These are phyloP conservation scores for Dinocampus coccinellae DNA, from an alignment of 2,888 invertebrate genomes.

Conservation along the genomic window DNA sequence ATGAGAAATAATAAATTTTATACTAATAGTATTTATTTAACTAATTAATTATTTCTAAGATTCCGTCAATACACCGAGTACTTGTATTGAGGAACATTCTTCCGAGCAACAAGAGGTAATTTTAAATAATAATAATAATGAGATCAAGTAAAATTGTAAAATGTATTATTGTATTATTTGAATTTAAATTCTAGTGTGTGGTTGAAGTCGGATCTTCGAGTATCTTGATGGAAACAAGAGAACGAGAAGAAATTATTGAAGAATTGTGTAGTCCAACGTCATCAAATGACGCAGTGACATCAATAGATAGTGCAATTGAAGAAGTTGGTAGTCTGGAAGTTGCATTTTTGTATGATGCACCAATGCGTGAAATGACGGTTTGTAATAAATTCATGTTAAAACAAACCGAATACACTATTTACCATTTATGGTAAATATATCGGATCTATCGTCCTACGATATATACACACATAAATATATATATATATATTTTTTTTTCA, in stretches of 20 bases:
- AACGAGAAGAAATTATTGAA: constrained; percentile 55
- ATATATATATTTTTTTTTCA: not conserved
- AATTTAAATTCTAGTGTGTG: constrained; percentile 56
- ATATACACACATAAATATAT: too few species aligned
- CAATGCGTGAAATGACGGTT: constrained; percentile 90
- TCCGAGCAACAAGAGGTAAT: constrained; percentile 54
- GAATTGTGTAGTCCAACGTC: constrained; percentile 61
- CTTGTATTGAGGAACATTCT: constrained; percentile 59
- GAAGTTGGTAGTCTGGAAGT: constrained; percentile 82
- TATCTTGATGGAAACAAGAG: constrained; percentile 58
- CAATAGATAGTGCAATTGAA: constrained; percentile 57
- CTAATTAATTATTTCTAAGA: constrained; percentile 46
- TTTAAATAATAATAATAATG: not conserved
- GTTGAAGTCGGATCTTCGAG: constrained; percentile 64
- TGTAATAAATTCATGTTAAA: constrained; percentile 6
- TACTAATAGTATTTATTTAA: not conserved
- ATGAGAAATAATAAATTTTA: not conserved
- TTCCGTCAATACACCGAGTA: constrained; percentile 55
- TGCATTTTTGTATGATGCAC: constrained; percentile 90
- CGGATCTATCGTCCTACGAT: not conserved
- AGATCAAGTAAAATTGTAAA: not conserved
- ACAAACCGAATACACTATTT: too few species aligned
- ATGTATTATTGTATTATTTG: not conserved
- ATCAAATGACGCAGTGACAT: constrained; percentile 66
- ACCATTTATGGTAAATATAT: too few species aligned